Evolutionary conservation across 30 jellyfish, hydroid and myxozoan genomes (phyloP), one percentile per base, ranked within the genome.

Genomic region (Turritopsis dohrnii): DNA sequence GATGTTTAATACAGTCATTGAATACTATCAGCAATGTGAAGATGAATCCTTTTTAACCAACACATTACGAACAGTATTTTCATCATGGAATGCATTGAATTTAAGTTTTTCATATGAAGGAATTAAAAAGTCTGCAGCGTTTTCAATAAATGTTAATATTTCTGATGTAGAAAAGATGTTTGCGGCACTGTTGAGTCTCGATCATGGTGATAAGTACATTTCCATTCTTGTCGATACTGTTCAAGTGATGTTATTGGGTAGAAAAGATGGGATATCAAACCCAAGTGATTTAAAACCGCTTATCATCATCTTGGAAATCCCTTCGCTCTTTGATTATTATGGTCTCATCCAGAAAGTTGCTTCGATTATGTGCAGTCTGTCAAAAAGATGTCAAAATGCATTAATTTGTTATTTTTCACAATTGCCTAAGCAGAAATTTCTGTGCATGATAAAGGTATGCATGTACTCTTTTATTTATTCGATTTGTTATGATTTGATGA

Each of bases 41-140:
- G 98, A 93, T 75, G 73, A 87, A 31, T 79, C 95, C 30, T 93
- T 93, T 88, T 66, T 93, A 25, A 31, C 79, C 28, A 88, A 86
- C 81, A 93, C 98, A 54, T 52, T 93, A 19, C 69, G 98, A 27
- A 93, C 98, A 23, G 98, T 93, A 24, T 93, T 93, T 81, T 85
- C 98, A 17, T 93, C 98, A 0, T 79, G 74, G 69, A 93, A 84
- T 41, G 89, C 96, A 1, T 79, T 93, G 27, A 79, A 54, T 24
- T 21, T 52, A 21, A 93, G 98, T 74, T 93, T 93, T 79, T 53
- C 90, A 3, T 27, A 74, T 52, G 86, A 79, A 41, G 86, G 89
- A 82, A 21, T 81, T 21, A 69, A 69, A 27, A 66, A 71, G 60
- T 60, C 52, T 16, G 22, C 25, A 27, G 74, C 29, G 28, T 66